These are phyloP conservation scores for Trigoniulus corallinus DNA, from an alignment of 1,140 invertebrate species.

Conservation along the genomic window DNA sequence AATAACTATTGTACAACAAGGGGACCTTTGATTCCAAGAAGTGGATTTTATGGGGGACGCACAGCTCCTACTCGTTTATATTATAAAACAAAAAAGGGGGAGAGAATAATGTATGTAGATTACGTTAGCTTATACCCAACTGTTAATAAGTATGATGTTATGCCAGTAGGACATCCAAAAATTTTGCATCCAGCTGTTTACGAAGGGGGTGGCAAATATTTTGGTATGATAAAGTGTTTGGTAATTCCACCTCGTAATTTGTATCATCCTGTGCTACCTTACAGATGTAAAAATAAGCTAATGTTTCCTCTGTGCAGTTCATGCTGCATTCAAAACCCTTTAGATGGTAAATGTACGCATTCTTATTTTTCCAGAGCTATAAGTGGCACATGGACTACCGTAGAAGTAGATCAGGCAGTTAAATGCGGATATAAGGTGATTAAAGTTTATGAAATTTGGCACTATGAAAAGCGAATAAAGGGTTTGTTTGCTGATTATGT, in stretches of 20 bases:
- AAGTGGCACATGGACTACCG: neutral
- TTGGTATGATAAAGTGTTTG: constrained; percentile 17
- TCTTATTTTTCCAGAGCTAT: neutral
- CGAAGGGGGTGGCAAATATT: constrained; percentile 10
- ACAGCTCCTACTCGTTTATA: constrained; percentile 19
- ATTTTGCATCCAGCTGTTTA: constrained; percentile 18
- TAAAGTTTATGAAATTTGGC: neutral
- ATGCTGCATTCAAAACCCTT: constrained; percentile 8
- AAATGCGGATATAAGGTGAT: neutral
- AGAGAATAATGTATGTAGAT: constrained; percentile 24
- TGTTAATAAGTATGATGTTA: constrained; percentile 18
- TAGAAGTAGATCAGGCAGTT: neutral
- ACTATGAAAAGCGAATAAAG: neutral
- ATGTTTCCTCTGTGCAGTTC: constrained; percentile 15
- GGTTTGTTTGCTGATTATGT: constrained; percentile 2
- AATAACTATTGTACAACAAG: neutral
- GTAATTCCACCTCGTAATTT: constrained; percentile 12
- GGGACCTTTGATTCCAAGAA: constrained; percentile 11
- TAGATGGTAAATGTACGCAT: constrained; percentile 15
- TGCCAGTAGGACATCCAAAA: constrained; percentile 22
- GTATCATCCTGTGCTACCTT: constrained; percentile 13
- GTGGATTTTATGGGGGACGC: constrained; percentile 23
- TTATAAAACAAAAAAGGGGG: constrained; percentile 15
- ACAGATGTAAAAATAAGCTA: constrained; percentile 8
- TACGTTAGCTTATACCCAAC: constrained; percentile 23